Base-by-base conservation (phyloP, 2,113 vertebrate genomes). In the Phylloscopus trochiloides region DNA sequence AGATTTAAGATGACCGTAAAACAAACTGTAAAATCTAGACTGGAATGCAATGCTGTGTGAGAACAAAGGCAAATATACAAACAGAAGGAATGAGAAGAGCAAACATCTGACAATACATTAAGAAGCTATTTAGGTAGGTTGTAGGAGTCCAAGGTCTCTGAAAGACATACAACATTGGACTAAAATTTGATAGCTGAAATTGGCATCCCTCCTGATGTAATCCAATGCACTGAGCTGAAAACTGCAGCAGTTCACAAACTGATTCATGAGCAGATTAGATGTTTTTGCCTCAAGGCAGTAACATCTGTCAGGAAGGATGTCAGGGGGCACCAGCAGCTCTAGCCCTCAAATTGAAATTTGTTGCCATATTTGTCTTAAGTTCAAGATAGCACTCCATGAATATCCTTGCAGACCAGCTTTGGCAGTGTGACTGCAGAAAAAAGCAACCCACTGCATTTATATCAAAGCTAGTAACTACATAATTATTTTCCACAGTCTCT, bases 251-350 rank as follows among this genome's bases (percentile, higher is more conserved):
- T 84, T 91, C 83, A 79, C 62, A 76, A 58, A 58, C 54, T 74
- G 92, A 88, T 90, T 93, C 88, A 88, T 47, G 59, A 94, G 86
- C 51, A 94, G 75, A 86, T 86, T 52, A 77, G 51, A 81, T 36
- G 31, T 3, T 93, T 86, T 86, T 94, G 91, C 94, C 91, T 86
- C 79, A 81, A 88, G 86, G 92, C 68, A 84, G 43, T 51, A 95
- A 92, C 92, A 93, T 95, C 88, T 96, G 92, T 74, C 72, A 88
- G 72, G 51, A 95, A 90, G 51, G 51, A 62, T 83, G 72, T 77
- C 75, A 90, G 72, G 47, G 72, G 55, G 82, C 65, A 92, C 72
- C 34, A 96, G 65, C 42, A 86, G 52, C 83, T 86, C 34, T 18
- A 91, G 83, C 47, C 59, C 51, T 83, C 75, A 76, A 70, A 84